phyloP scores from a whole-genome alignment of 2,113 vertebrate species.

The Colaptes auratus region DNA sequence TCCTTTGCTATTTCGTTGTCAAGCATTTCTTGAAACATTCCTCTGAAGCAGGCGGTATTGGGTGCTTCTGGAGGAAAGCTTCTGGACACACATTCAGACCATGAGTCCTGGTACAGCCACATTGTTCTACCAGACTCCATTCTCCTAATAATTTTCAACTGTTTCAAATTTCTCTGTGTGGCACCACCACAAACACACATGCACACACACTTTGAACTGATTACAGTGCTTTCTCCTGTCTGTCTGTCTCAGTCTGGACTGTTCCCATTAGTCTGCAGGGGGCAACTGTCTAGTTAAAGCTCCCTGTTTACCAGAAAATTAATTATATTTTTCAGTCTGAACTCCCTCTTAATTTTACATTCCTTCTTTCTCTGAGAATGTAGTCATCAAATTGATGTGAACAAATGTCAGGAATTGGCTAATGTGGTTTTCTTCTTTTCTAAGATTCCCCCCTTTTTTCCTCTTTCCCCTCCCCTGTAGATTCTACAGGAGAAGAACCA shows the following conservation, averaged over 20 bases:
- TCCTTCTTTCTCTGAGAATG: neutral
- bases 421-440: neutral
- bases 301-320: constrained; percentile 1
- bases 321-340: neutral
- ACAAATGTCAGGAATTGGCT: neutral
- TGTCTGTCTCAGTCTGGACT: neutral
- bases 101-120: neutral
- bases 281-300: neutral
- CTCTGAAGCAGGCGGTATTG: neutral
- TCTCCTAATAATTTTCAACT: neutral
- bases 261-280: neutral
- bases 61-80: neutral
- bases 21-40: neutral
- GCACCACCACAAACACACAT: neutral
- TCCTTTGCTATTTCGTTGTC: neutral
- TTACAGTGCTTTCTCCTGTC: neutral
- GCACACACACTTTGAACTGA: neutral
- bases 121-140: neutral
- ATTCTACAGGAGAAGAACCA: constrained; percentile 88
- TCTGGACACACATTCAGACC: neutral
- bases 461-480: constrained; percentile 52
- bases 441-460: neutral
- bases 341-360: neutral
- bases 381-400: neutral
- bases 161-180: neutral